These are phyloP conservation scores for Antechinus flavipes DNA, from an alignment of 2,113 vertebrate genomes.

Conservation along the genomic window DNA sequence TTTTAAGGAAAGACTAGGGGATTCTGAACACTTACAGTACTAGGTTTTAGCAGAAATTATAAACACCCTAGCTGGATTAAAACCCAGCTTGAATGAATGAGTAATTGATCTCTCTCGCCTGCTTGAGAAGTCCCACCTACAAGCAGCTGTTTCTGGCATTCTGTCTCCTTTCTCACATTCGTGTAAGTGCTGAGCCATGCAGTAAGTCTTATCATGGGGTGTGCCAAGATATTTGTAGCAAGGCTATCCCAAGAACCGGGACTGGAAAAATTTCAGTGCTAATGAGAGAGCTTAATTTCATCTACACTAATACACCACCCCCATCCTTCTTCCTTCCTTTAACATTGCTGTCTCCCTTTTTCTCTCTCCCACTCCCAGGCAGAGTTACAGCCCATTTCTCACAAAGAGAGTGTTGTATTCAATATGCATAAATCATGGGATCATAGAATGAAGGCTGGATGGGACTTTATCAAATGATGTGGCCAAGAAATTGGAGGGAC, in stretches of 20 bases:
- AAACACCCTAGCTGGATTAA: not conserved
- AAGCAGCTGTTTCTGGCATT: not conserved
- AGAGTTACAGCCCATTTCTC: not conserved
- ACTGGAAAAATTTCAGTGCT: not conserved
- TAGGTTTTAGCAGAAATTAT: not conserved
- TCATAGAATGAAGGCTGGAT: not conserved
- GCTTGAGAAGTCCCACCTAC: not conserved
- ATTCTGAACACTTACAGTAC: not conserved
- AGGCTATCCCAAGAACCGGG: not conserved
- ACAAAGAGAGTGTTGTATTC: not conserved
- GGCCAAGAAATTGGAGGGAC: not conserved
- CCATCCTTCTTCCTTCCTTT: not conserved
- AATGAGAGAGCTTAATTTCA: not conserved
- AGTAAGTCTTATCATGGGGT: not conserved
- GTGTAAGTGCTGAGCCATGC: not conserved
- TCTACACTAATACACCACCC: not conserved
- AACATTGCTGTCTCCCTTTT: not conserved
- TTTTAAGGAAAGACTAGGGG: not conserved
- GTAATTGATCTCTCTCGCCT: not conserved
- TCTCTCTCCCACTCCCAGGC: not conserved
- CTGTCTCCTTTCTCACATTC: not conserved
- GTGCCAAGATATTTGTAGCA: not conserved
- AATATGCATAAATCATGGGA: not conserved
- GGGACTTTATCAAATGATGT: not conserved
- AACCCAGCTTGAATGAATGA: not conserved